These are phyloP conservation scores for Xenopus petersii DNA, from an alignment of 2,797 vertebrate species.

Conservation along the genomic window DNA sequence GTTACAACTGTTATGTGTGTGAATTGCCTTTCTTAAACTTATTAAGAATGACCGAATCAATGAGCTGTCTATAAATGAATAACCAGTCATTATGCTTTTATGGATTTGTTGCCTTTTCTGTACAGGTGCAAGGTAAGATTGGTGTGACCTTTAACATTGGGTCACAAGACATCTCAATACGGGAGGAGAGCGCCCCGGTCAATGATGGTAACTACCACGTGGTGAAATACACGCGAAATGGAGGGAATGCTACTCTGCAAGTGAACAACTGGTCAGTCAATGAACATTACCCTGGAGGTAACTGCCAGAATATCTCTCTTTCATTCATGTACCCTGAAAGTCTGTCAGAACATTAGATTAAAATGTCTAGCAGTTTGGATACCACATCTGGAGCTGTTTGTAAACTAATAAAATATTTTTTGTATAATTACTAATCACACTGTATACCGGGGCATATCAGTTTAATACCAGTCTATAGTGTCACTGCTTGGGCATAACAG, in stretches of 20 bases:
- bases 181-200: slow-evolving; percentile 87
- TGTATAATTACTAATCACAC: no score
- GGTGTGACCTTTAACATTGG: slow-evolving; percentile 97
- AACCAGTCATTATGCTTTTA: no score
- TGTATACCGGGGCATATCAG: background rate
- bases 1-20: no score
- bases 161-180: slow-evolving; percentile 89
- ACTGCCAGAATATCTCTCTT: background rate
- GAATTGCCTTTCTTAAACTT: no score
- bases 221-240: slow-evolving; percentile 93
- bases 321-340: background rate
- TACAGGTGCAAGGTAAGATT: slow-evolving; percentile 93
- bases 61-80: no score
- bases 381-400: background rate
- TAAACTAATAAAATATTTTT: background rate
- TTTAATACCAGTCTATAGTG: no score
- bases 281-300: slow-evolving; percentile 96
- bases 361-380: background rate
- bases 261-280: slow-evolving; percentile 97
- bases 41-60: no score
- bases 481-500: no score
- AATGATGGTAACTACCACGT: slow-evolving; percentile 97
- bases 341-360: background rate
- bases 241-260: slow-evolving; percentile 94
- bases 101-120: no score